phyloP scores from a whole-genome alignment of 2,113 vertebrate genomes.

The Phalacrocorax brasilianus region DNA sequence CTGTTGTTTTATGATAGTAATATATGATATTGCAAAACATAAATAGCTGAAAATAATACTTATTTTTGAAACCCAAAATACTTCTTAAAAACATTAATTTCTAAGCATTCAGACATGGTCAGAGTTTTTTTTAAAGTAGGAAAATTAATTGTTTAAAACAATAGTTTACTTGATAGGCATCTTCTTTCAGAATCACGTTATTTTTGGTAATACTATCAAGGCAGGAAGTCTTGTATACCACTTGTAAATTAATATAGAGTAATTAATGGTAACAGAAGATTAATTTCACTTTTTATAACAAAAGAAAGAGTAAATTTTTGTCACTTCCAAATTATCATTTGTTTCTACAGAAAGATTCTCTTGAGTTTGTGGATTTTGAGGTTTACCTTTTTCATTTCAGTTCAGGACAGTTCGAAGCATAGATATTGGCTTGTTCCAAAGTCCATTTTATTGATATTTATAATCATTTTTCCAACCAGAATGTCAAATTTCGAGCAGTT shows the following conservation, averaged over 20 bases:
- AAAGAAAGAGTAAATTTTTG: background rate
- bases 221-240: background rate
- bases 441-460: background rate
- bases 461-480: slow-evolving; percentile 45
- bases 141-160: background rate
- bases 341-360: background rate
- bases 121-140: background rate
- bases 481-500: slow-evolving; percentile 82
- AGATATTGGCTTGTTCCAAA: background rate
- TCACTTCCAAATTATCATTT: background rate
- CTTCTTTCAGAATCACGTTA: background rate
- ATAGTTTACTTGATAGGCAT: background rate
- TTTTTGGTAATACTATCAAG: background rate
- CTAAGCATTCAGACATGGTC: background rate
- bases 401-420: background rate
- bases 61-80: background rate
- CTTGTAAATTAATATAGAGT: background rate
- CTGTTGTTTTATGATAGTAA: background rate
- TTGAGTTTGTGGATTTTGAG: background rate
- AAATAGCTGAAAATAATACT: background rate
- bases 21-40: background rate
- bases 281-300: background rate
- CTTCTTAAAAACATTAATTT: background rate
- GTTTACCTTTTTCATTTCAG: background rate
- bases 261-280: background rate